These are phyloP conservation scores for Apamea epomidion DNA, from an alignment of 2,888 invertebrate genomes.

Conservation along the genomic window DNA sequence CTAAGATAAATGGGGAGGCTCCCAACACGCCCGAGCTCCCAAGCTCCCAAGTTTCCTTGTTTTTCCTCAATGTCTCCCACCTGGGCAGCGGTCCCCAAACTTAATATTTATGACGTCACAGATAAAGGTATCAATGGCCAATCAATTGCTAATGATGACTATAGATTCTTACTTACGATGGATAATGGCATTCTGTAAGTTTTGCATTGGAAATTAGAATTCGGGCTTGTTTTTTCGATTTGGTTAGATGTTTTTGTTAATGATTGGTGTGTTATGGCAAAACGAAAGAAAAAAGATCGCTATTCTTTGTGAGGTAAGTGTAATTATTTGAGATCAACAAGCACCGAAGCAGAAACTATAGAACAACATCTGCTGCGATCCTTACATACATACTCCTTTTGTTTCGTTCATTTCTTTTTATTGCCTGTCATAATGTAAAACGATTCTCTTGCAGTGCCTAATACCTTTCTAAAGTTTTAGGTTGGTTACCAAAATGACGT, in stretches of 20 bases:
- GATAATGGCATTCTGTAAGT: slow-evolving; percentile 34
- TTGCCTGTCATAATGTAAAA: background rate
- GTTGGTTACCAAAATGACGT: background rate
- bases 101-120: slow-evolving; percentile 68
- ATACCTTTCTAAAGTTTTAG: background rate
- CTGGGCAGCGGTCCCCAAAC: slow-evolving; percentile 65
- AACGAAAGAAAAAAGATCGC: background rate
- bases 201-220: background rate
- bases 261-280: background rate
- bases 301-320: background rate
- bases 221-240: background rate
- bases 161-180: slow-evolving; percentile 54
- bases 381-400: background rate
- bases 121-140: slow-evolving; percentile 64
- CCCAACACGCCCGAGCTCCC: slow-evolving; percentile 49
- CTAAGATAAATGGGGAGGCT: slow-evolving; percentile 77
- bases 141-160: slow-evolving; percentile 60
- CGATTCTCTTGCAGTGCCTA: background rate
- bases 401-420: background rate
- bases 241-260: background rate
- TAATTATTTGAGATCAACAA: background rate
- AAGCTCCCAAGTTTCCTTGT: slow-evolving; percentile 60
- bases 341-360: too few species aligned
- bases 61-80: slow-evolving; percentile 75
- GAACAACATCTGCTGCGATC: too few species aligned